Conservation (phyloP, 2,797 vertebrate genomes). For the Neosilurus mollespiculum region DNA sequence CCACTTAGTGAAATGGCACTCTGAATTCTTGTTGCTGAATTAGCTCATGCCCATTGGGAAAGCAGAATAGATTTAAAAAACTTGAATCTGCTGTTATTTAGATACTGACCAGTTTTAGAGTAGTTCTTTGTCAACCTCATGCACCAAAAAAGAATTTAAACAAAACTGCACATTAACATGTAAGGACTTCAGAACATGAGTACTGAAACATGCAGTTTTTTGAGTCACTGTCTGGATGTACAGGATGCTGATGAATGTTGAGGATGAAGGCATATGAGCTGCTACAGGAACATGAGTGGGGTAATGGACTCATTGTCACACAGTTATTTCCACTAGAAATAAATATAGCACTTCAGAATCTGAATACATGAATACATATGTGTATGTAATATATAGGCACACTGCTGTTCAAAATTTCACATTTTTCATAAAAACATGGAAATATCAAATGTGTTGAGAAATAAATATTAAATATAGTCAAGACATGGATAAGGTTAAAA, state of each 20-base stretch:
- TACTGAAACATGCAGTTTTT: not conserved
- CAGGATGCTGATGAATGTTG: slow-evolving; percentile 10
- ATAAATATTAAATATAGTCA: too few species aligned
- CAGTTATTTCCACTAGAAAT: slow-evolving; percentile 52
- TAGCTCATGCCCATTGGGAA: not conserved
- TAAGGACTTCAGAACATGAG: not conserved
- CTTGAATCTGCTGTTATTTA: not conserved
- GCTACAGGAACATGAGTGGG: not conserved
- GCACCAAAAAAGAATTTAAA: not conserved
- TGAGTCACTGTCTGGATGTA: slow-evolving; percentile 10
- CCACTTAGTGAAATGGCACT: not conserved
- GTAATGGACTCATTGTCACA: slow-evolving; percentile 41
- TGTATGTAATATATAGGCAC: too few species aligned
- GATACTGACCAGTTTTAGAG: not conserved
- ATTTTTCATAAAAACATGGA: too few species aligned
- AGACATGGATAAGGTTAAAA: too few species aligned
- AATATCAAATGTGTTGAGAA: too few species aligned
- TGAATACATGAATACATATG: slow-evolving; percentile 19
- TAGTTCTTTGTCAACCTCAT: not conserved
- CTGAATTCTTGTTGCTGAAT: not conserved
- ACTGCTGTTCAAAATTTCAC: too few species aligned
- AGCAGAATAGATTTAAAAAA: not conserved
- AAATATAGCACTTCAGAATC: slow-evolving; percentile 46
- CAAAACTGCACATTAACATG: slow-evolving; percentile 3
- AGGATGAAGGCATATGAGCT: not conserved